Conservation (phyloP, 30 jellyfish, hydroid and myxozoan species). For the Sanderia malayensis region DNA sequence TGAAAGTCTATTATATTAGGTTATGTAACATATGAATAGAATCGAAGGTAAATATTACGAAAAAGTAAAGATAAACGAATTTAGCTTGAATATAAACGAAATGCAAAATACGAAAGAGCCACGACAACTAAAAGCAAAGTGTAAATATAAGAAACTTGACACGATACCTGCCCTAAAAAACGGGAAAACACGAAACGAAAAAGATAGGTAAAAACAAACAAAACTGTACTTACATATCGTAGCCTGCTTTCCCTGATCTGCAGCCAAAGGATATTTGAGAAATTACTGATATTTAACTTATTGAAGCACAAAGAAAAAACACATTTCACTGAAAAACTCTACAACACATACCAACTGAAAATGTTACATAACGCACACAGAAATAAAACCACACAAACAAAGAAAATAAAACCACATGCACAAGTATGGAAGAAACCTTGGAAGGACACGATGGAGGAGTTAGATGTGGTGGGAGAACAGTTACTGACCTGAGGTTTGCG, state of each 20-base stretch:
- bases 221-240: neutral
- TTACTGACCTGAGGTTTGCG: too few relatives aligned
- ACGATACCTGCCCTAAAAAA: conserved; percentile 1
- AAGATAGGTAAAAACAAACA: neutral
- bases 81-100: neutral
- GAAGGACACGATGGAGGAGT: too few relatives aligned
- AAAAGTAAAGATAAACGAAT: neutral
- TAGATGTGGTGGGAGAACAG: too few relatives aligned
- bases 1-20: neutral
- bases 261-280: neutral
- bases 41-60: neutral
- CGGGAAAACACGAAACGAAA: neutral
- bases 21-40: too few relatives aligned
- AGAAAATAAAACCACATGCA: too few relatives aligned
- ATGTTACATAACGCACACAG: too few relatives aligned
- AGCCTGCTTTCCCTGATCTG: conserved; percentile 1
- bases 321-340: too few relatives aligned
- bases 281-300: neutral
- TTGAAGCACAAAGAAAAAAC: too few relatives aligned
- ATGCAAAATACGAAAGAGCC: neutral
- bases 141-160: neutral
- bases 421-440: too few relatives aligned
- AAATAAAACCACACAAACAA: too few relatives aligned
- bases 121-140: neutral
- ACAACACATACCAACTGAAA: too few relatives aligned